Evolutionary conservation across 2,888 invertebrate genomes (phyloP), one percentile per base, ranked within the genome.

Genomic region (Sminthurinus aureus): DNA sequence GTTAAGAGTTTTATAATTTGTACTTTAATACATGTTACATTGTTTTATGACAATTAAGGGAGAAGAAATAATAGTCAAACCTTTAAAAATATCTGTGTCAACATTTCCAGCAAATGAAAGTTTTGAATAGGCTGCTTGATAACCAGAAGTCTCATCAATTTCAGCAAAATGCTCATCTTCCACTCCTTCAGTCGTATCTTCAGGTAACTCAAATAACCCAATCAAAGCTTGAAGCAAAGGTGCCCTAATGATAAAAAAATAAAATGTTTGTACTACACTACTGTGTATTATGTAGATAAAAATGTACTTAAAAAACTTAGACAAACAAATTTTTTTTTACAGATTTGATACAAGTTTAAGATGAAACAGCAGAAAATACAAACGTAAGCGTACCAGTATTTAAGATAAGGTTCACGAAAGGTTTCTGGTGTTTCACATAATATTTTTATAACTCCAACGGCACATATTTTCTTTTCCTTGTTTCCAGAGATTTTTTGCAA

Each of bases 391-490:
- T 86, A 92, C 92, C 92, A 93, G 58, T 91, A 90, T 12, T 90
- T 86, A 20, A 90, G 89, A 88, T 98, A 96, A 0, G 92, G 92
- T 87, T 94, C 93, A 85, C 93, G 92, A 11, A 94, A 90, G 91
- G 96, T 91, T 85, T 92, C 91, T 0, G 93, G 93, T 85, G 94
- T 93, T 90, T 97, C 96, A 85, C 95, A 94, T 0, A 99, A 91
- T 86, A 99, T 91, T 90, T 95, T 95, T 1, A 95, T 94, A 88
- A 98, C 93, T 82, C 98, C 99, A 66, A 97, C 95, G 0, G 96
- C 96, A 81, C 97, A 95, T 87, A 98, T 95, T 92, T 97, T 97
- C 84, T 96, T 93, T 89, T 99, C 98, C 52, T 94, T 91, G 77
- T 92, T 92, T 0, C 96, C 96, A 15, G 93, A 93, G 18, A 98